Conservation (phyloP, 2,797 vertebrate species). For the Atherinosoma microstoma region DNA sequence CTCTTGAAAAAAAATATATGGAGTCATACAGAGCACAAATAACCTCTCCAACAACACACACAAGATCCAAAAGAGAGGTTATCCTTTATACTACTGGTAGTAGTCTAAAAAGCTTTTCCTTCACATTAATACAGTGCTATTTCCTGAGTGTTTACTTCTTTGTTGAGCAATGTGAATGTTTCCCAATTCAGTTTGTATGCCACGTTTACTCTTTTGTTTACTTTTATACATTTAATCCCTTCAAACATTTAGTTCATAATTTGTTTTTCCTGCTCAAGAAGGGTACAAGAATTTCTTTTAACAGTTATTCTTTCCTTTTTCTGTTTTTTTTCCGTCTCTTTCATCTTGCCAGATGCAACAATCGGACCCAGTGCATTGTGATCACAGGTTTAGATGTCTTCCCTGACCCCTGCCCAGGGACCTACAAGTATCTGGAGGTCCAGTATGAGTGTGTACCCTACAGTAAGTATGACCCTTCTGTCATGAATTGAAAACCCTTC, state of each 20-base stretch:
- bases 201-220: background rate
- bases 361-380: constrained; percentile 98
- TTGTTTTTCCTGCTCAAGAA: background rate
- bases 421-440: constrained; percentile 99
- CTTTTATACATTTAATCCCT: constrained; percentile 1
- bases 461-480: constrained; percentile 93
- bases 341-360: constrained; percentile 91
- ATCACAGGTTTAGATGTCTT: constrained; percentile 99
- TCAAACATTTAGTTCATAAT: background rate
- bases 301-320: background rate
- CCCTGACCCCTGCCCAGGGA: constrained; percentile 98
- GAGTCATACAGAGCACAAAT: background rate
- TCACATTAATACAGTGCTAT: background rate
- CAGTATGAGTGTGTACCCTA: constrained; percentile 99
- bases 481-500: constrained; percentile 62
- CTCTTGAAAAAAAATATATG: constrained; percentile 19
- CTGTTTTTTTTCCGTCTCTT: background rate
- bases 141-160: background rate
- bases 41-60: constrained; percentile 1
- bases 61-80: background rate
- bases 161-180: constrained; percentile 5
- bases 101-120: constrained; percentile 1
- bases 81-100: constrained; percentile 1
- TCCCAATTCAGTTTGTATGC: background rate
- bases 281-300: background rate